Base-by-base conservation (phyloP, 2,113 vertebrate species). In the Phycodurus eques region DNA sequence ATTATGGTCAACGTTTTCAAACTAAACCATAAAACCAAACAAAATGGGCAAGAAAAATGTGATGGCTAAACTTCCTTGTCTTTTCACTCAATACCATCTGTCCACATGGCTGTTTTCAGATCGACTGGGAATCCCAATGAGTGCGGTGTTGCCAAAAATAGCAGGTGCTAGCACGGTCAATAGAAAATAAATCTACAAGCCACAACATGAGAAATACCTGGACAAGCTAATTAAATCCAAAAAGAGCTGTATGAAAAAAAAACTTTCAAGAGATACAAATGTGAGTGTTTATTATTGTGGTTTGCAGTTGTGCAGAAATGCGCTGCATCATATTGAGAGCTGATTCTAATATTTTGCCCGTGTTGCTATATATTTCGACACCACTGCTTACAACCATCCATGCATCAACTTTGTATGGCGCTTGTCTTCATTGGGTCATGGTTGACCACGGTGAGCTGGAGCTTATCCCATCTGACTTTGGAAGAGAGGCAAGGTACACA, bases 51-150 rank as follows among this genome's bases (percentile, higher is more conserved):
- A 7, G n/a, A 31, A 15, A 47, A 66, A 47, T 47, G 42, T 68
- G 59, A 78, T 76, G 74, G 75, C 67, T 43, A 70, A 79, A 73
- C 73, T 70, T 73, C 43, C 68, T 72, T 72, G 72, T 62, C 61
- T 80, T 87, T 83, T 88, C 75, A 85, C 68, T 77, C 76, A 87
- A 80, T 75, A 59, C 79, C 83, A 85, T 86, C 79, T 79, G 77
- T 84, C 79, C 68, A 74, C 84, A 51, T 70, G 88, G 84, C 74
- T 84, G 80, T 88, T 89, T 90, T 78, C 76, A 68, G 78, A 84
- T 81, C 78, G 84, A 88, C 82, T 74, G 53, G 72, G 75, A 85
- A 79, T 87, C 73, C 68, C 80, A 79, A 72, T 78, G 80, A 83
- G 83, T 78, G 76, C 77, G 75, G 73, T 73, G 68, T 68, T 75